Percentiles rank a stretch among this genome's conserved stretches.
Evolutionary conservation across 2,113 vertebrate genomes (phyloP).

Genomic region (Alouatta palliata): DNA sequence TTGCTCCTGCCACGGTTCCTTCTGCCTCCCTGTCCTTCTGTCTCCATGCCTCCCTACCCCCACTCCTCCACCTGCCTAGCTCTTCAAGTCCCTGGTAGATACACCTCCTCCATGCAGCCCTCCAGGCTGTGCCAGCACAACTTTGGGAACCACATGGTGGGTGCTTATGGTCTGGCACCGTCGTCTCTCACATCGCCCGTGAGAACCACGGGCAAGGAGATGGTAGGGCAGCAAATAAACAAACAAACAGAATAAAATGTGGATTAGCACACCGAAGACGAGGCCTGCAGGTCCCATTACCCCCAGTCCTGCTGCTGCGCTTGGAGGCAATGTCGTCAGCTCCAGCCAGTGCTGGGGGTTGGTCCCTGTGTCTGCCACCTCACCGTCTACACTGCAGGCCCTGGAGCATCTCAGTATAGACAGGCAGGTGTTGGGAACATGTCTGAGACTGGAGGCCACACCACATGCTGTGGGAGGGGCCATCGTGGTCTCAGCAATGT

Average conservation of each 20-base stretch:
- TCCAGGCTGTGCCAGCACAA: neutral
- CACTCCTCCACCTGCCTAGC: neutral
- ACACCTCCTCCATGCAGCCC: neutral
- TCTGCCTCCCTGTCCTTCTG: neutral
- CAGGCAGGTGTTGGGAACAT: neutral
- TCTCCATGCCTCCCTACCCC: rapidly evolving
- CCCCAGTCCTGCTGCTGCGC: neutral
- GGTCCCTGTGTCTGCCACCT: neutral
- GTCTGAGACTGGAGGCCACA: neutral
- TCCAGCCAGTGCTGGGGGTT: neutral
- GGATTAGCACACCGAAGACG: neutral
- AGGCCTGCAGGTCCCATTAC: neutral
- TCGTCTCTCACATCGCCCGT: no score
- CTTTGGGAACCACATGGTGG: neutral
- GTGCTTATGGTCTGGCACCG: neutral
- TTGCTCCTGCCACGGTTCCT: neutral
- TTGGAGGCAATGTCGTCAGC: neutral
- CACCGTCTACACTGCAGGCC: neutral
- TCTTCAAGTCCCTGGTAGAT: neutral
- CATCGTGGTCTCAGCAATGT: neutral
- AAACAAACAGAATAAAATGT: neutral
- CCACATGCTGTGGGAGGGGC: neutral
- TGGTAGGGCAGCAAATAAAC: no score
- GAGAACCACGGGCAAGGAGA: no score
- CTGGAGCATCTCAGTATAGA: neutral